A percentile compares a stretch with the other conserved stretches of the same genome.
Conservation (phyloP, 2,888 invertebrate genomes). For the Caenorhabditis wallacei region DNA sequence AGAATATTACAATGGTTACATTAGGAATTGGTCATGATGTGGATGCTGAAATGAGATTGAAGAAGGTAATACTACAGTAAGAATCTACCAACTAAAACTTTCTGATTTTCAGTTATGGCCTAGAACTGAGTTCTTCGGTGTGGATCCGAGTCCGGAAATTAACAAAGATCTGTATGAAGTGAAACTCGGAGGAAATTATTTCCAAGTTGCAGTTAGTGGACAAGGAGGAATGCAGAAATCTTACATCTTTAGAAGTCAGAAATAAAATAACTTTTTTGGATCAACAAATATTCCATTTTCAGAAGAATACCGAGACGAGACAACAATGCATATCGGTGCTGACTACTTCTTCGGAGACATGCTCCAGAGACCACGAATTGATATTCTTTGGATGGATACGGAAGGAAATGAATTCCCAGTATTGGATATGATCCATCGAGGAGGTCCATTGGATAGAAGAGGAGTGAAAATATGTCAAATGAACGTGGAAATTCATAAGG, state of each 20-base stretch:
- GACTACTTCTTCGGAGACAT: slow-evolving; percentile 50
- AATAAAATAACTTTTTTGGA: too few relatives aligned
- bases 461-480: slow-evolving; percentile 55
- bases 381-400: slow-evolving; percentile 48
- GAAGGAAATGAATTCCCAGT: slow-evolving; percentile 53
- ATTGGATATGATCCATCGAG: slow-evolving; percentile 36
- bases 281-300: background rate
- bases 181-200: slow-evolving; percentile 41
- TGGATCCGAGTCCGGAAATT: slow-evolving; percentile 41
- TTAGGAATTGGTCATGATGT: slow-evolving; percentile 51
- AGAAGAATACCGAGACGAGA: slow-evolving; percentile 39
- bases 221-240: slow-evolving; percentile 41
- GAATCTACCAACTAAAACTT: too few relatives aligned
- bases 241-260: slow-evolving; percentile 41
- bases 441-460: slow-evolving; percentile 27
- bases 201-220: slow-evolving; percentile 47
- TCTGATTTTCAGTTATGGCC: slow-evolving; percentile 24
- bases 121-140: slow-evolving; percentile 44
- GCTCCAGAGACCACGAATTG: slow-evolving; percentile 32
- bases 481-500: slow-evolving; percentile 50
- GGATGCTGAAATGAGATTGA: slow-evolving; percentile 42
- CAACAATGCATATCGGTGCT: slow-evolving; percentile 48
- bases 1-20: slow-evolving; percentile 57
- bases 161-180: slow-evolving; percentile 49
- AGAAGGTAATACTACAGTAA: background rate